Conservation (phyloP, 2,797 vertebrate species). For the Taeniopygia guttata region DNA sequence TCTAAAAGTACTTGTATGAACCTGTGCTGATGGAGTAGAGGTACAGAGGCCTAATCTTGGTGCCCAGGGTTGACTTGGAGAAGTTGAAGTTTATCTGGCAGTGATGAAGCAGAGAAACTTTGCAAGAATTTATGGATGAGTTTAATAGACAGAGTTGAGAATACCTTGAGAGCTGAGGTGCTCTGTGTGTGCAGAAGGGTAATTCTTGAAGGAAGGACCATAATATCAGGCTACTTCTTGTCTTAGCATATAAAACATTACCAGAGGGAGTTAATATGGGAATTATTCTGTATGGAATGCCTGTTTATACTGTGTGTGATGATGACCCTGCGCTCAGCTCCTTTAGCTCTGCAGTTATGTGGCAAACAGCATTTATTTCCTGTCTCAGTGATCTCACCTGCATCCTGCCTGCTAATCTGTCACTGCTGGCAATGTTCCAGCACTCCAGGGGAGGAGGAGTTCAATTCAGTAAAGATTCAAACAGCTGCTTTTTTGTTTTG, state of each 20-base stretch:
- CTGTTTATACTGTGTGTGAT: background rate
- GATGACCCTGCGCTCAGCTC: background rate
- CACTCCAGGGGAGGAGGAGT: background rate
- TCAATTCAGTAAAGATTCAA: background rate
- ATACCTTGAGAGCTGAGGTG: background rate
- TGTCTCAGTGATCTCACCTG: slow-evolving; percentile 29
- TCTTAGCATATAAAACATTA: background rate
- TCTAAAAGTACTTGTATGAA: background rate
- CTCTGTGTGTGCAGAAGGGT: background rate
- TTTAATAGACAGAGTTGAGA: background rate
- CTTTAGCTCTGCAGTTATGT: background rate
- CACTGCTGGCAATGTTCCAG: slow-evolving; percentile 3
- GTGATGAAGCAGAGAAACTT: background rate
- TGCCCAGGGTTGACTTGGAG: background rate
- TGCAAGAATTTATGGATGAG: background rate
- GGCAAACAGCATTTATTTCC: slow-evolving; percentile 27
- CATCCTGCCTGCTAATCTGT: slow-evolving; percentile 41
- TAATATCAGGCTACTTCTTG: background rate
- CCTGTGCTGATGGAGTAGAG: background rate
- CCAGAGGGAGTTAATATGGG: background rate
- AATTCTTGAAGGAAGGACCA: background rate
- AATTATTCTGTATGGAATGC: background rate
- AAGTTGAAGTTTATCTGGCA: background rate
- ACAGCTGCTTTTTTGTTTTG: background rate
- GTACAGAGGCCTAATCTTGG: background rate